phyloP scores from a whole-genome alignment of 2,888 invertebrate genomes.

The Lapara coniferarum region DNA sequence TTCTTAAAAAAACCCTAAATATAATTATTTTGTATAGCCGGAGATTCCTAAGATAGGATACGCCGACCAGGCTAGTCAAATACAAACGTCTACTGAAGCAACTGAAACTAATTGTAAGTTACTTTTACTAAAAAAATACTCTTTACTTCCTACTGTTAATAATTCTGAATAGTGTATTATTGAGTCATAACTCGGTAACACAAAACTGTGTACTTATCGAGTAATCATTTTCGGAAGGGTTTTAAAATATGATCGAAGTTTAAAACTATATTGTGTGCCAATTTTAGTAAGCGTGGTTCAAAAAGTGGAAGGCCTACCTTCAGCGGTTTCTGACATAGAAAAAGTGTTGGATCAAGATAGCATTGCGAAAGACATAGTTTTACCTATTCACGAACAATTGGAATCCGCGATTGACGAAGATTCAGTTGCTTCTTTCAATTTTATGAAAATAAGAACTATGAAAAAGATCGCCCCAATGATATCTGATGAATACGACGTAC shows the following conservation, averaged over 20 bases:
- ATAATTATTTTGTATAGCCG: constrained; percentile 36
- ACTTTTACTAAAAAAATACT: not conserved
- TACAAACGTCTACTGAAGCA: constrained; percentile 40
- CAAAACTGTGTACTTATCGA: no score
- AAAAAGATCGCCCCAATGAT: constrained; percentile 66
- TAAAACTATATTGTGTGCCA: constrained; percentile 14
- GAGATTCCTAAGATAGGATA: constrained; percentile 35
- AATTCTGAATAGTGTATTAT: no score
- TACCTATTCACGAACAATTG: constrained; percentile 30
- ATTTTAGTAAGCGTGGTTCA: constrained; percentile 45
- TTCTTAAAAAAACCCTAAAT: not conserved
- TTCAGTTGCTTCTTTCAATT: constrained; percentile 38
- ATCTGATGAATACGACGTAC: constrained; percentile 47
- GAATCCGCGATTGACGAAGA: constrained; percentile 38
- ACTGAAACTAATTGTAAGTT: constrained; percentile 45
- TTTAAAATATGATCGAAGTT: not conserved
- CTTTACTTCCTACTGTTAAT: no score
- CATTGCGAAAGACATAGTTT: constrained; percentile 31
- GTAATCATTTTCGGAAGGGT: no score
- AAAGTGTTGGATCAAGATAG: constrained; percentile 35
- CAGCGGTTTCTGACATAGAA: constrained; percentile 38
- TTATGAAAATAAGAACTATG: constrained; percentile 48
- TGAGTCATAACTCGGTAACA: no score
- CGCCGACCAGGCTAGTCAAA: constrained; percentile 37
- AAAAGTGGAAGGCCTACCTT: constrained; percentile 39